Base-by-base conservation (phyloP, 2,797 vertebrate genomes). In the Acanthiza pusilla region DNA sequence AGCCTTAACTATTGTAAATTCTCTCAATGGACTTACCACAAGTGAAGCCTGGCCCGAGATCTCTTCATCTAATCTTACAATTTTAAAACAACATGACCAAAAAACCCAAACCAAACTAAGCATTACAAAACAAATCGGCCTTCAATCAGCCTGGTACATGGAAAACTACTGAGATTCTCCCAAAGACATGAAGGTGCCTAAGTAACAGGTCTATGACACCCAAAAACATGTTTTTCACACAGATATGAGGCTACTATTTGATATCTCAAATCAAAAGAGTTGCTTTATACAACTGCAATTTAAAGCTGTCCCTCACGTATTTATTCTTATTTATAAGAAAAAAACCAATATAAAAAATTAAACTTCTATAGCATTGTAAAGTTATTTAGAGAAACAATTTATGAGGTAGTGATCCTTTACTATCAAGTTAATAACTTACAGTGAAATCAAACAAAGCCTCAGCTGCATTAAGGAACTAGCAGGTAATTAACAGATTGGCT, bases 401-500 rank as follows among this genome's bases (percentile, higher is more conserved):
- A 80, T 66, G 68, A 95, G 63, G 45, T 75, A 66, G 83, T 91
- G 91, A 95, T 95, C 73, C 80, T 96, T 95, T 88, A 80, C 78
- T 42, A 84, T 78, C 36, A 93, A 91, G 76, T 84, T 93, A 96
- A 94, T 94, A 88, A 95, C 68, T 94, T 86, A 93, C n/a, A 57
- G 22, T 62, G n/a, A 58, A 87, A 92, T 15, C 40, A 94, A 86
- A 61, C 67, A 88, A 88, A 91, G 72, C 29, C 85, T 48, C 66
- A 71, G 48, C 70, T 93, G 79, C 61, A 89, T 91, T 85, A 88
- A 91, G 74, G 77, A 93, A 89, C 86, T 54, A 80, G 57, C 42
- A 75, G 50, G 53, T 88, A 96, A 97, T 97, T 96, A 96, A 91
- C 77, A 72, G 81, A 90, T 79, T 89, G 95, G 89, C 94, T 83